phyloP scores from a whole-genome alignment of 2,888 invertebrate species.

The Dryomyza anilis region DNA sequence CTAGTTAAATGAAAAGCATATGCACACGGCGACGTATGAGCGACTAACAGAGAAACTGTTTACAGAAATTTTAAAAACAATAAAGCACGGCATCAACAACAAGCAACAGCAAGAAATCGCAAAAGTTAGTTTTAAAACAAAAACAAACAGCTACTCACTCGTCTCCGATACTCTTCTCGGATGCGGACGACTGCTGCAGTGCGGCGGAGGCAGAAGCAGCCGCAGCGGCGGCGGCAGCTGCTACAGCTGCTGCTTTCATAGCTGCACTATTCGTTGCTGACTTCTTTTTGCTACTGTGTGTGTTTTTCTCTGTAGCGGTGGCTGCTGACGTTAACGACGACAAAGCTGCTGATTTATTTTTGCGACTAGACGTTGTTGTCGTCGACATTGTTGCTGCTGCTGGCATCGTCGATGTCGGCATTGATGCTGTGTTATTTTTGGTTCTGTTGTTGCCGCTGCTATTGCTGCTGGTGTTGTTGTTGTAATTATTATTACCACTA shows the following conservation, averaged over 20 bases:
- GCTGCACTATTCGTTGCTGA: constrained; percentile 22
- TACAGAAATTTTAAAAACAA: no score
- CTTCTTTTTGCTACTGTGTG: constrained; percentile 32
- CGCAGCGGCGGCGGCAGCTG: no score
- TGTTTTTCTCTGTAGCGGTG: constrained; percentile 16
- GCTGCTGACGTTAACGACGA: constrained; percentile 27
- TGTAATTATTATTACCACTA: constrained; percentile 22
- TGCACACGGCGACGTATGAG: no score
- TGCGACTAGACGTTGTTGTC: no score
- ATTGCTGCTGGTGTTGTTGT: constrained; percentile 23
- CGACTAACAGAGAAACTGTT: no score
- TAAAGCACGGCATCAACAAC: constrained; percentile 17
- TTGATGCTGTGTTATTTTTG: constrained; percentile 4
- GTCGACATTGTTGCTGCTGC: constrained; percentile 24
- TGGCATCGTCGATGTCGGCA: constrained; percentile 4
- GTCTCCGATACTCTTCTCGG: constrained; percentile 54
- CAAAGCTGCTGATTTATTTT: no score
- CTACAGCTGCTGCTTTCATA: constrained; percentile 20
- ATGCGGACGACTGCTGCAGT: constrained; percentile 29
- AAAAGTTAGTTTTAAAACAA: constrained; percentile 9
- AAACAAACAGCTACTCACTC: constrained; percentile 45
- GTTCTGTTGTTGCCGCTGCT: constrained; percentile 27
- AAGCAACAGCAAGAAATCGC: constrained; percentile 34
- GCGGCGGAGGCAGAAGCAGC: not conserved
- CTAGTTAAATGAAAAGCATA: not conserved